phyloP scores from a whole-genome alignment of 1,140 invertebrate species.

The Trichonephila inaurata region DNA sequence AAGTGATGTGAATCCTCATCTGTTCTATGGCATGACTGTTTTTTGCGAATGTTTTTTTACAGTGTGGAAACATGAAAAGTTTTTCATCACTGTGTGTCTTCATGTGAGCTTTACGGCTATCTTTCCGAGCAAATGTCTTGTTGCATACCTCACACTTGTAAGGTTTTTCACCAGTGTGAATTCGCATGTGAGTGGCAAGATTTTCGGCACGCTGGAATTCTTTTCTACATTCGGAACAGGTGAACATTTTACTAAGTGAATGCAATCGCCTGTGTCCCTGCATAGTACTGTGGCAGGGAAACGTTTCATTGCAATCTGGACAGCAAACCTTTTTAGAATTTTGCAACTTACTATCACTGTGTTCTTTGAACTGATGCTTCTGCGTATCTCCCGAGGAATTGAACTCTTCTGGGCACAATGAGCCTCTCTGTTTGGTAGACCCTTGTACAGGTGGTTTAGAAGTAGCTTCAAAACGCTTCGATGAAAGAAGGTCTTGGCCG shows the following conservation, averaged over 20 bases:
- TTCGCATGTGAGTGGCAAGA: slow-evolving; percentile 78
- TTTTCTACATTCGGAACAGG: slow-evolving; percentile 78
- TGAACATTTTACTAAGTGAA: slow-evolving; percentile 78
- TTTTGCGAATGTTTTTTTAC: slow-evolving; percentile 79
- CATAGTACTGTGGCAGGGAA: slow-evolving; percentile 79
- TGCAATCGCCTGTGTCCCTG: slow-evolving; percentile 81
- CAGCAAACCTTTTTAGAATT: slow-evolving; percentile 79
- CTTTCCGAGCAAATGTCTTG: slow-evolving; percentile 79
- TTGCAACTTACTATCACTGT: slow-evolving; percentile 77
- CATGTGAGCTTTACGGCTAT: slow-evolving; percentile 78
- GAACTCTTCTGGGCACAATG: slow-evolving; percentile 78
- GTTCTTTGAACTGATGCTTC: slow-evolving; percentile 80
- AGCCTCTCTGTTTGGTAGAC: slow-evolving; percentile 78
- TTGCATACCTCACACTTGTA: slow-evolving; percentile 80
- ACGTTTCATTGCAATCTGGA: slow-evolving; percentile 80
- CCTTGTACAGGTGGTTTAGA: slow-evolving; percentile 78
- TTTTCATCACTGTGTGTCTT: slow-evolving; percentile 78
- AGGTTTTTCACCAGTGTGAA: slow-evolving; percentile 79
- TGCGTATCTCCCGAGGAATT: slow-evolving; percentile 78
- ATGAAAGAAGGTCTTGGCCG: slow-evolving; percentile 22
- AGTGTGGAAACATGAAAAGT: slow-evolving; percentile 78
- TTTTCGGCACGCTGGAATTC: slow-evolving; percentile 77
- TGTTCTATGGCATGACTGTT: slow-evolving; percentile 80
- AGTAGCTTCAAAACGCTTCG: slow-evolving; percentile 74
- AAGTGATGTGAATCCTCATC: slow-evolving; percentile 78